Evolutionary conservation across 2,113 vertebrate genomes (phyloP).

Genomic region (Nothobranchius furzeri): DNA sequence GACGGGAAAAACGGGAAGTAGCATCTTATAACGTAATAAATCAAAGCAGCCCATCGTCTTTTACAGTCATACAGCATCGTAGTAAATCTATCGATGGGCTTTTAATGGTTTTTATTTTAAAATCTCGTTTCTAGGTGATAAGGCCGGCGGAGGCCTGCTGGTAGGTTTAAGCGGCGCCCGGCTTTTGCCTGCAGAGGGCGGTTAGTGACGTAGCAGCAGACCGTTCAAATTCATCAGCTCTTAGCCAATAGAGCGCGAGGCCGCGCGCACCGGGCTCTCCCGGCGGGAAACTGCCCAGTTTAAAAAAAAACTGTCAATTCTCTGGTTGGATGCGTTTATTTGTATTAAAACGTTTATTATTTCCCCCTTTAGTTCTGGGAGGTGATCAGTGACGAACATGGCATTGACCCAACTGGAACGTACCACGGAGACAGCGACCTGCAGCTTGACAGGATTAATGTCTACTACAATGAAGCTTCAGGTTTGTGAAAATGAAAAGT

Average conservation of each 20-base stretch:
- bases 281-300: slow-evolving; percentile 9
- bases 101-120: too few relatives aligned
- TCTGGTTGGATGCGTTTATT: neutral
- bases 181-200: slow-evolving; percentile 35
- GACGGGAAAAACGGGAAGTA: too few relatives aligned
- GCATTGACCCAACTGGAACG: slow-evolving; percentile 81
- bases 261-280: slow-evolving; percentile 39
- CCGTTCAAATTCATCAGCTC: slow-evolving; percentile 51
- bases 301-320: too few relatives aligned
- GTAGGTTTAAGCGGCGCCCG: slow-evolving; percentile 12
- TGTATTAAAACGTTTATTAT: neutral
- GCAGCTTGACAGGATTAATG: slow-evolving; percentile 92
- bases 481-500: slow-evolving; percentile 60
- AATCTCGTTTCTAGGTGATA: neutral
- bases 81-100: too few relatives aligned
- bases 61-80: too few relatives aligned
- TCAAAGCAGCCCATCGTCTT: too few relatives aligned
- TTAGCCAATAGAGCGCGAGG: slow-evolving; percentile 51
- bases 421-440: slow-evolving; percentile 83
- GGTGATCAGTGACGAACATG: slow-evolving; percentile 83
- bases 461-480: slow-evolving; percentile 92
- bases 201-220: slow-evolving; percentile 58
- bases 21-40: too few relatives aligned
- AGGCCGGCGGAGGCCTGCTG: slow-evolving; percentile 20
- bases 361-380: slow-evolving; percentile 78